Evolutionary conservation across 1,140 invertebrate species (phyloP), one percentile per base, ranked within the genome.

Genomic region (Drosophila biarmipes): DNA sequence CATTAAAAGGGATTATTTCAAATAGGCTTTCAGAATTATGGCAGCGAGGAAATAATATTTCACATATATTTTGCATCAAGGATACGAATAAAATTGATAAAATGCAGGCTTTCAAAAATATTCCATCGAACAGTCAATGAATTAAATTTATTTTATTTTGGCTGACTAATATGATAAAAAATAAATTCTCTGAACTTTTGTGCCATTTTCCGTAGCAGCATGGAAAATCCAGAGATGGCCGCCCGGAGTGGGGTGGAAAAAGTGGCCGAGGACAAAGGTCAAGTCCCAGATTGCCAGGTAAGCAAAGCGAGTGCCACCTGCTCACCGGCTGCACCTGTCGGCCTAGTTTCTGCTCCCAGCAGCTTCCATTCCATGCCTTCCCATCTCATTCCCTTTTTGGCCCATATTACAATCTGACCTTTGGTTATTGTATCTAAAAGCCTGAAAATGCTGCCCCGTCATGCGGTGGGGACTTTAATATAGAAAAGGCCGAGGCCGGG

Each of bases 381-480:
- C 35, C 11, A 37, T 14, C 4, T 12, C 35, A 43, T 43, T 14
- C 14, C 34, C 48, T 29, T 27, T 51, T 49, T 73, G 72, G 48
- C 38, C 66, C 62, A 68, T 55, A 69, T 69, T 46, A 68, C 69
- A 51, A 74, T 66, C 53, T 74, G 72, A 74, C 72, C 72, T 74
- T 74, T 74, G 72, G 58, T 71, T 46, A 74, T 74, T 74, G 72
- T 74, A 74, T 74, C 71, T 73, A 74, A 74, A 40, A 74, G 72
- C 71, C 48, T 74, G 59, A 51, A 73, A 74, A 74, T 74, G 52
- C 31, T 66, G 52, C 71, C 15, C 51, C 59, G 71, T 74, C 72
- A 74, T 74, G 72, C 72, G 51, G 59, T 42, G 54, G 48, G 37
- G 29, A 49, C 71, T 74, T 74, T 52, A 74, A 74, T 74, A 69